phyloP scores from a whole-genome alignment of 2,888 invertebrate species.

The Autographa pulchrina region DNA sequence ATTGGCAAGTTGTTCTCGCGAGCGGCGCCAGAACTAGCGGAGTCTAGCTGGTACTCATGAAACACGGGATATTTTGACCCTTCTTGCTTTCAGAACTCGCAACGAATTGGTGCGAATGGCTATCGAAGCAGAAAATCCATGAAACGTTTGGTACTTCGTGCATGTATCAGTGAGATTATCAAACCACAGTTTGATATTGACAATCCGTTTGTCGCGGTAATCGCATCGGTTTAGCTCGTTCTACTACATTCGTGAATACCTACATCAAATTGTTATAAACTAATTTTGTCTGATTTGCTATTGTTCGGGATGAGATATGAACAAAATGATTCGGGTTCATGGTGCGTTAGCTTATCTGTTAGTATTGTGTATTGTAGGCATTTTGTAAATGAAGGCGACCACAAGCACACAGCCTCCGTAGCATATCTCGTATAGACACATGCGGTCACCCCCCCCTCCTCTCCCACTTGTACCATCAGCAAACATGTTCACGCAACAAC shows the following conservation, averaged over 20 bases:
- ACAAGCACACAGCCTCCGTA: neutral
- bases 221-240: conserved; percentile 1
- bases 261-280: conserved; percentile 1
- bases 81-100: neutral
- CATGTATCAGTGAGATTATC: conserved; percentile 4
- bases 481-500: neutral
- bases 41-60: neutral
- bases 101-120: neutral
- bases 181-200: conserved; percentile 4
- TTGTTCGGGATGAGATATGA: neutral
- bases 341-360: neutral
- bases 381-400: neutral
- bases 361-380: neutral
- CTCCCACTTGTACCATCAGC: neutral
- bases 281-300: neutral
- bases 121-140: conserved; percentile 1
- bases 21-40: conserved; percentile 5
- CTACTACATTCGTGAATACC: neutral
- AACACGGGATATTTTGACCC: neutral
- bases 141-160: neutral
- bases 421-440: neutral
- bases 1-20: conserved; percentile 15
- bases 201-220: conserved; percentile 1
- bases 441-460: too few species aligned
- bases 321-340: neutral